Conservation (phyloP, 2,113 vertebrate species). For the Elachura formosa region DNA sequence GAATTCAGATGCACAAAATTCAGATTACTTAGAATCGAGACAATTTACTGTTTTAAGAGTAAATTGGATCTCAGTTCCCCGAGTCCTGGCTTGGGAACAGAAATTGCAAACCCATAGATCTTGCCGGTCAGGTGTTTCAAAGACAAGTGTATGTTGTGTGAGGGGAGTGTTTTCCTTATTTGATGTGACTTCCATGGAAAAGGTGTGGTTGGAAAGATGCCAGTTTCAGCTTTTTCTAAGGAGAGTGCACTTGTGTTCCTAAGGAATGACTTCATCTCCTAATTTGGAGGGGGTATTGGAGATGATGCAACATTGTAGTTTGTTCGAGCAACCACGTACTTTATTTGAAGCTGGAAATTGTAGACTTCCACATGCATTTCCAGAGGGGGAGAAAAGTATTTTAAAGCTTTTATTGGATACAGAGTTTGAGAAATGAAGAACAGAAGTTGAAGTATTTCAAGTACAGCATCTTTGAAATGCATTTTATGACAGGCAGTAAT, state of each 20-base stretch:
- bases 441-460: not conserved
- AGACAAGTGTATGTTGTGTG: not conserved
- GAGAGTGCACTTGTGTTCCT: not conserved
- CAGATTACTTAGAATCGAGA: not conserved
- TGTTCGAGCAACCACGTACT: not conserved
- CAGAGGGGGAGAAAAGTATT: not conserved
- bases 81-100: not conserved
- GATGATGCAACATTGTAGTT: not conserved
- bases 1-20: not conserved
- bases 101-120: not conserved
- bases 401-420: not conserved
- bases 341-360: not conserved
- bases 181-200: not conserved
- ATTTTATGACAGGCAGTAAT: not conserved
- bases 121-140: not conserved
- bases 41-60: not conserved
- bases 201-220: not conserved
- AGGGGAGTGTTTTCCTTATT: not conserved
- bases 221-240: not conserved
- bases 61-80: not conserved
- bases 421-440: not conserved
- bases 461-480: not conserved
- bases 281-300: not conserved
- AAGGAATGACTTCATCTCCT: not conserved
- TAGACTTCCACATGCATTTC: not conserved